These are phyloP conservation scores for Anthrax anthrax DNA, from an alignment of 2,888 invertebrate species.

Conservation along the genomic window DNA sequence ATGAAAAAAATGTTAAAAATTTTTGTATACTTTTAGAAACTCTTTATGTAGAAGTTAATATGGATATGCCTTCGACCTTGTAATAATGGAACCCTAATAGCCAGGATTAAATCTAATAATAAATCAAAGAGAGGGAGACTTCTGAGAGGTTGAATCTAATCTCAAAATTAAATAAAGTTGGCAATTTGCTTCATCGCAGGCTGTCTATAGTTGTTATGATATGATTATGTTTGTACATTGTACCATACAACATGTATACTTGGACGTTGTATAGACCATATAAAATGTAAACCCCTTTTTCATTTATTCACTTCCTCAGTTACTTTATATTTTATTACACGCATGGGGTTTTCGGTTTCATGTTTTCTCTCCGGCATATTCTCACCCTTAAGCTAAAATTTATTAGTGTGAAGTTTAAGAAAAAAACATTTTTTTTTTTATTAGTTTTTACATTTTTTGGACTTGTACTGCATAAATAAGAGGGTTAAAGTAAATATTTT, in stretches of 20 bases:
- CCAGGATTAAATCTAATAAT: constrained; percentile 9
- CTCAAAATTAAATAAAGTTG: constrained; percentile 6
- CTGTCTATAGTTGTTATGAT: no score
- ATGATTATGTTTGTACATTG: no score
- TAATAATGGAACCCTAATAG: constrained; percentile 8
- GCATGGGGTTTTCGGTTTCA: neutral
- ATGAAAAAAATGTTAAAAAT: no score
- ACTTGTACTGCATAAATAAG: no score
- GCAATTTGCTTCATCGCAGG: constrained; percentile 3
- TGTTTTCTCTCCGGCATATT: neutral
- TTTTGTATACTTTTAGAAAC: no score
- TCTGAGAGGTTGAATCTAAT: constrained; percentile 1
- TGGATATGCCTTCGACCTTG: neutral
- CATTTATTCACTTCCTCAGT: no score
- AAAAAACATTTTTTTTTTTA: neutral
- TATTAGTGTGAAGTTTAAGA: neutral
- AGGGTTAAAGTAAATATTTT: no score
- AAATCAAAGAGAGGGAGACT: constrained; percentile 3
- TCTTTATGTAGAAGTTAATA: no score
- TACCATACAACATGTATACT: no score
- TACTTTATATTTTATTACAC: neutral
- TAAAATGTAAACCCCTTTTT: no score
- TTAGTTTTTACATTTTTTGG: neutral
- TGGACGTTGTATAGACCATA: no score
- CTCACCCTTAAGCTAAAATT: neutral